phyloP scores from a whole-genome alignment of 1,140 invertebrate genomes.

The Orius insidiosus region DNA sequence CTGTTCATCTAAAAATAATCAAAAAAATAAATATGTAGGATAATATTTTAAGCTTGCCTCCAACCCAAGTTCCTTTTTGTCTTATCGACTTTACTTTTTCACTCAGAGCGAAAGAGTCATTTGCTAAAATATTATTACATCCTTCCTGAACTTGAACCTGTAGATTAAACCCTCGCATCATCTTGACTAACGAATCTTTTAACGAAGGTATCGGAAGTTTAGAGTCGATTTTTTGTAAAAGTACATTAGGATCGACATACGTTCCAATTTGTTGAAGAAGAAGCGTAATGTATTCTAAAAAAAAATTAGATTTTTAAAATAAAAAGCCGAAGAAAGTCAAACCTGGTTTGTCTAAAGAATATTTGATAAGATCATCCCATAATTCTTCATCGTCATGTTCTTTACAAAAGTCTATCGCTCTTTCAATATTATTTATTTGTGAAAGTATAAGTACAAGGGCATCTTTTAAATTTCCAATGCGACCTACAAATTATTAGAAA shows the following conservation, averaged over 20 bases:
- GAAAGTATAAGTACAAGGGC: constrained; percentile 80
- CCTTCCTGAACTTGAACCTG: constrained; percentile 80
- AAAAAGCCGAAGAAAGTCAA: constrained; percentile 7
- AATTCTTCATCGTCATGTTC: constrained; percentile 87
- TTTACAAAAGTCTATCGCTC: constrained; percentile 92
- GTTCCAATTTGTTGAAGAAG: constrained; percentile 68
- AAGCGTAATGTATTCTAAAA: constrained; percentile 53
- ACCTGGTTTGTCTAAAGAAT: constrained; percentile 75
- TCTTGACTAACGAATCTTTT: constrained; percentile 79
- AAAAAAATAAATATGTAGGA: constrained; percentile 1
- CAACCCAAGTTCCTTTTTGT: constrained; percentile 52
- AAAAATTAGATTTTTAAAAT: constrained; percentile 17
- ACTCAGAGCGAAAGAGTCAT: constrained; percentile 80
- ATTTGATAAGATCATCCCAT: constrained; percentile 85
- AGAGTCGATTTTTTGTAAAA: constrained; percentile 69
- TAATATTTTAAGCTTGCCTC: constrained; percentile 28
- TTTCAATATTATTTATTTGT: constrained; percentile 71
- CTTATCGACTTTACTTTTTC: constrained; percentile 60
- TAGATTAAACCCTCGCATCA: constrained; percentile 88
- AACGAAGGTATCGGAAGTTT: constrained; percentile 75
- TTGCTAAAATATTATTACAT: constrained; percentile 70
- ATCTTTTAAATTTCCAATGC: constrained; percentile 83
- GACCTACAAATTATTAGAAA: too few relatives aligned
- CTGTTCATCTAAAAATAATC: constrained; percentile 43
- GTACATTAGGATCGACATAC: constrained; percentile 73